phyloP scores from a whole-genome alignment of 2,113 vertebrate species.

The Elachura formosa region DNA sequence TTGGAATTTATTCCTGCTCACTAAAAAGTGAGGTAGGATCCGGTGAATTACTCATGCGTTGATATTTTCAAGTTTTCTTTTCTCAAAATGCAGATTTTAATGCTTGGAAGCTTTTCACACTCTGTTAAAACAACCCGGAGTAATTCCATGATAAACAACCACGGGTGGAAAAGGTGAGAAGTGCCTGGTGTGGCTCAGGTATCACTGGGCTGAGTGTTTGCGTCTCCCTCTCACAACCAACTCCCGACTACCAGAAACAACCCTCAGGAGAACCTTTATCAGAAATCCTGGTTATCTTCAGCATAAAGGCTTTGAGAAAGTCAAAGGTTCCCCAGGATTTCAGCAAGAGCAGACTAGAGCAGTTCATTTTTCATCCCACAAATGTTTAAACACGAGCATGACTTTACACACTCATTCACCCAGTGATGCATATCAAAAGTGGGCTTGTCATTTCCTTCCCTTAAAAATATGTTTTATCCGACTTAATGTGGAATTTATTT shows the following conservation, averaged over 20 bases:
- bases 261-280: neutral
- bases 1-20: fast-evolving
- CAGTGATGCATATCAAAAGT: neutral
- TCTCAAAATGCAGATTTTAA: neutral
- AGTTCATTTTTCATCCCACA: neutral
- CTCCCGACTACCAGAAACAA: neutral
- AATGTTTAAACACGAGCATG: neutral
- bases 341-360: neutral
- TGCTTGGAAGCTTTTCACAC: neutral
- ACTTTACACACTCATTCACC: neutral
- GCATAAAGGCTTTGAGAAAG: neutral
- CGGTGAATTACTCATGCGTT: neutral
- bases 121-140: neutral
- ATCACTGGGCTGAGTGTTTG: neutral
- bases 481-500: neutral
- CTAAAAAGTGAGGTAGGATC: neutral
- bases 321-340: neutral
- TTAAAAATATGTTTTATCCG: neutral
- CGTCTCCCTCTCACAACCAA: neutral
- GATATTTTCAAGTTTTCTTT: neutral
- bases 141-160: neutral
- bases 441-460: neutral
- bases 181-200: neutral
- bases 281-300: neutral
- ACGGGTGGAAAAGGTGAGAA: neutral